Conservation (phyloP, 2,888 invertebrate genomes). For the Spisula solida region DNA sequence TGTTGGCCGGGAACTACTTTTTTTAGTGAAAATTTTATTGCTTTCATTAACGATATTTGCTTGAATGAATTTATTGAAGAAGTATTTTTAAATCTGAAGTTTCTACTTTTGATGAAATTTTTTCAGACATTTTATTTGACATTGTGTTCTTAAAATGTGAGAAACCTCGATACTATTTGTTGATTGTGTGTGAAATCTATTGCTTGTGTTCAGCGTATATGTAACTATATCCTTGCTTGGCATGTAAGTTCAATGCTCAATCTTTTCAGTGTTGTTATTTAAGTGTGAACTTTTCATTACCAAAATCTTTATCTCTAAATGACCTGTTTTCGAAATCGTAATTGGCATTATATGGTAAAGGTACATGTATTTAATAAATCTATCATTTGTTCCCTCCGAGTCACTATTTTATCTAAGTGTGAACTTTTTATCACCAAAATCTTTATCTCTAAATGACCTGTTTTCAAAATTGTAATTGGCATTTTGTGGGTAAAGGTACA, state of each 20-base stretch:
- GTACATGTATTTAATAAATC: no score
- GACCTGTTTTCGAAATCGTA: neutral
- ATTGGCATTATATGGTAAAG: neutral
- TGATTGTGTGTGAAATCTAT: slow-evolving; percentile 1
- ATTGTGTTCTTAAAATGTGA: neutral
- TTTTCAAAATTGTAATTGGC: neutral
- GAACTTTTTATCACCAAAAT: neutral
- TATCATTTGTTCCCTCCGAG: no score
- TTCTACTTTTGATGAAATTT: no score
- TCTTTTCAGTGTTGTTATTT: neutral
- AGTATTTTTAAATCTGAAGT: no score
- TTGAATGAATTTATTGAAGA: neutral
- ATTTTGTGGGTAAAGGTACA: neutral
- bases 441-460: neutral
- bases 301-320: neutral
- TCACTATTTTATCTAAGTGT: neutral
- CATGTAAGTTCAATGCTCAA: neutral
- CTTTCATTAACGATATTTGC: neutral
- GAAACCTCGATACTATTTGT: neutral
- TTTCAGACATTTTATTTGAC: neutral
- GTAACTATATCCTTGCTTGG: neutral
- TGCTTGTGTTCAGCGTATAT: slow-evolving; percentile 16
- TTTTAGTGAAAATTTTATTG: neutral
- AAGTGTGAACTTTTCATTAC: slow-evolving; percentile 14
- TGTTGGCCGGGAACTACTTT: neutral